phyloP scores from a whole-genome alignment of 1,140 invertebrate species.

The Heterodera schachtii region DNA sequence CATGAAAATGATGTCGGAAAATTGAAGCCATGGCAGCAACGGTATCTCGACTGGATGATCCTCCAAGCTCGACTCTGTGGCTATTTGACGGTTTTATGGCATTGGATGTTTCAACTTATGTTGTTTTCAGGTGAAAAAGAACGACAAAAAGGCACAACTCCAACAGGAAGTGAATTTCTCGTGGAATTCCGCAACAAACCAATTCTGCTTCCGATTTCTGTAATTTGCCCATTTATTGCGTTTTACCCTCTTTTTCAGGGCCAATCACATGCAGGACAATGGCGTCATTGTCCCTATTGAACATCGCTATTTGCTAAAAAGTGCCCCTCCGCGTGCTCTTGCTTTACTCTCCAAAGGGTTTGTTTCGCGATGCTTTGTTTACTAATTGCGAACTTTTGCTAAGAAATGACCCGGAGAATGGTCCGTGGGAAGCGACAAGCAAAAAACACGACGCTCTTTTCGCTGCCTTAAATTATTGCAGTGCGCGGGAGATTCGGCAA shows the following conservation, averaged over 20 bases:
- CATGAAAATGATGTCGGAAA: slow-evolving; percentile 47
- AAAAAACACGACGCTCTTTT: slow-evolving; percentile 52
- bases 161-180: neutral
- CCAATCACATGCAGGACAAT: slow-evolving; percentile 4
- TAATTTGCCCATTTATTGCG: neutral
- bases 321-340: slow-evolving; percentile 61
- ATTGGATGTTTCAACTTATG: neutral
- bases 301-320: slow-evolving; percentile 40
- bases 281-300: slow-evolving; percentile 1
- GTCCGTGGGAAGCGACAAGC: slow-evolving; percentile 56
- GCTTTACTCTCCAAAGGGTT: slow-evolving; percentile 52
- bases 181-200: neutral
- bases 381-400: neutral
- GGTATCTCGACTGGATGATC: slow-evolving; percentile 53
- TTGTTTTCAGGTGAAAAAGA: neutral
- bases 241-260: neutral
- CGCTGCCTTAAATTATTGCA: slow-evolving; percentile 60
- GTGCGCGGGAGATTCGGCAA: slow-evolving; percentile 50
- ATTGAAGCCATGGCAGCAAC: slow-evolving; percentile 52
- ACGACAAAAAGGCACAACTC: neutral
- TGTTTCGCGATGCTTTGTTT: no score
- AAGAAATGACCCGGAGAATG: slow-evolving; percentile 52
- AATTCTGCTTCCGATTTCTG: neutral
- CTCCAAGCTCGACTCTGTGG: slow-evolving; percentile 32
- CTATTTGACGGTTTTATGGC: neutral